Base-by-base conservation (phyloP, 2,797 vertebrate species). In the Tenualosa thibaudeaui region DNA sequence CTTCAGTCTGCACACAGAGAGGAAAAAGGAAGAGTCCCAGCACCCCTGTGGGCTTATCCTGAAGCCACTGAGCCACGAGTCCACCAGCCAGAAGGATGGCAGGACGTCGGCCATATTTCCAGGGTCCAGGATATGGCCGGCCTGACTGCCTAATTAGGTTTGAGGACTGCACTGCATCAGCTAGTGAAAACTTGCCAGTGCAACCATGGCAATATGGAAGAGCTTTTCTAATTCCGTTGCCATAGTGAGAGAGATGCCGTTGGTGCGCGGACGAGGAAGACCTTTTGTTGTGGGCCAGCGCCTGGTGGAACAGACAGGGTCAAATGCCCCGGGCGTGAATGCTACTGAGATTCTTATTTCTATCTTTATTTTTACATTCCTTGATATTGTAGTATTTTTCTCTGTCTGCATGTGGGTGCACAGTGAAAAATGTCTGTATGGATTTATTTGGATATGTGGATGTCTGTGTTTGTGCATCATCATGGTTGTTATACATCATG, bases 121-220 rank as follows among this genome's bases (percentile, higher is more conserved):
- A 37, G 31, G 31, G 31, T 40, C 68, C 3, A 5, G 31, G 68
- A 40, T 75, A 31, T 40, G 3, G 31, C 37, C 1, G 26, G 26
- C 17, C 31, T 15, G 31, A 40, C 68, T 37, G 82, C 50, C n/a
- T 85, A 75, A 85, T 58, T 56, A 85, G 83, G n/a, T 84, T 22
- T 31, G 43, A n/a, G 65, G 53, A 75, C 31, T 37, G 65, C 37
- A 37, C 31, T 46, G 49, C 65, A 81, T 56, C 1, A 7, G 40
- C 54, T 17, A 6, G 24, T 15, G 3, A 46, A 46, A 46, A 46
- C 49, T 68, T 75, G 31, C 5, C 31, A 51, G 49, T 10, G 43
- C 19, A 13, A 81, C 81, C 46, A n/a, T 5, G 54, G n/a, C 3
- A 81, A 13, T 78, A 7, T 75, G 65, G 24, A 43, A 24, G 8